Conservation (phyloP, 37 sponge, comb jelly and placozoan species). For the Haliclona indistincta region DNA sequence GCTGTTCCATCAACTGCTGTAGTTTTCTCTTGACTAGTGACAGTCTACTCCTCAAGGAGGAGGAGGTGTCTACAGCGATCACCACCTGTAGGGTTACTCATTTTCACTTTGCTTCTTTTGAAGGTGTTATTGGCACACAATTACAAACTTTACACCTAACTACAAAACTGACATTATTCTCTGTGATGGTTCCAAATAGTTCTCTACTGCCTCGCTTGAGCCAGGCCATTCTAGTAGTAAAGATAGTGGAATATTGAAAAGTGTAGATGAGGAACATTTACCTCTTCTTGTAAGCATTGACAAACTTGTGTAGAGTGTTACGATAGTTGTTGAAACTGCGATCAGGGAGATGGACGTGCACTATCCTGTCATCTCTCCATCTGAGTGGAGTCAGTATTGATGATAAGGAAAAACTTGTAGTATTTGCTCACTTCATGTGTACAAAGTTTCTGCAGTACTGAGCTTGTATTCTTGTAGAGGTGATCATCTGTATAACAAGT, state of each 20-base stretch:
- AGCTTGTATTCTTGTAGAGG: conserved; percentile 13
- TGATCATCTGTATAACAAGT: not conserved
- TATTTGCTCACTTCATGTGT: conserved; percentile 59
- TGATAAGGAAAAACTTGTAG: not conserved
- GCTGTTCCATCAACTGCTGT: conserved; percentile 62
- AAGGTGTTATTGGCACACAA: no score
- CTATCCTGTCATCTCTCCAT: conserved; percentile 34
- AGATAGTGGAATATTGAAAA: not conserved
- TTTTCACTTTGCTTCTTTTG: no score
- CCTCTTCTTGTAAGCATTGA: conserved; percentile 29
- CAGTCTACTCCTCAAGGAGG: conserved; percentile 74
- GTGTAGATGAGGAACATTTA: not conserved
- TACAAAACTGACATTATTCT: conserved; percentile 55
- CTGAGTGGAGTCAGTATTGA: not conserved
- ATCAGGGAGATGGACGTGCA: conserved; percentile 63
- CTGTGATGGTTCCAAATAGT: conserved; percentile 89
- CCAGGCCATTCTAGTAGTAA: conserved; percentile 62
- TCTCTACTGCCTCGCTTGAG: conserved; percentile 81
- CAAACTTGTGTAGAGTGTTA: conserved; percentile 24
- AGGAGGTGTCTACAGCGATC: conserved; percentile 77
- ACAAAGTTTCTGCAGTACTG: conserved; percentile 82
- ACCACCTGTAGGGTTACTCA: conserved; percentile 27
- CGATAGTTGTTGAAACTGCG: conserved; percentile 15
- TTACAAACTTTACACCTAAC: conserved; percentile 43
- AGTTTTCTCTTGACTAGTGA: conserved; percentile 75